These are phyloP conservation scores for Heteromyza rotundicornis DNA, from an alignment of 2,888 invertebrate species.

Conservation along the genomic window DNA sequence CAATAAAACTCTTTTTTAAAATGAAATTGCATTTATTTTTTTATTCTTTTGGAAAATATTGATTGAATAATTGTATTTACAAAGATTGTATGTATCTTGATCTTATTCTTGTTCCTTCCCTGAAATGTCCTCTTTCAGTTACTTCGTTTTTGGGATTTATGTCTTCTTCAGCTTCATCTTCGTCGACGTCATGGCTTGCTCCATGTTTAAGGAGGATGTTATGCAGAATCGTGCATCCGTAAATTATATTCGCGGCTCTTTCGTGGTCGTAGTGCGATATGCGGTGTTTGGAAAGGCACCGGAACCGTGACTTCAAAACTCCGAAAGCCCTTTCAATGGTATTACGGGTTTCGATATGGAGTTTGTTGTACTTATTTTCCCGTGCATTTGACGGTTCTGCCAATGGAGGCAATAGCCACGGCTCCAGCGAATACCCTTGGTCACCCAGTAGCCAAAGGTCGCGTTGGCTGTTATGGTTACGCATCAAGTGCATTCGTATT, in stretches of 20 bases:
- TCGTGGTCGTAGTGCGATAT: not conserved
- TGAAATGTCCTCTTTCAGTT: no score
- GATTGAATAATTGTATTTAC: no score
- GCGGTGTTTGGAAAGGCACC: not conserved
- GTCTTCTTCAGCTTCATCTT: no score
- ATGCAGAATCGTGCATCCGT: not conserved
- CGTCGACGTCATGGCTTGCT: no score
- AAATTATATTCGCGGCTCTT: not conserved
- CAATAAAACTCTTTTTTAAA: no score
- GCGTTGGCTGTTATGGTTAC: no score
- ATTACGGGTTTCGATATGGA: not conserved
- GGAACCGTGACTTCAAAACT: no score
- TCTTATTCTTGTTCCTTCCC: no score
- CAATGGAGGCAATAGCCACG: not conserved
- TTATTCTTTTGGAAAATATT: no score
- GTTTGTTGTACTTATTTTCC: not conserved
- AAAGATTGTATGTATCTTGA: no score
- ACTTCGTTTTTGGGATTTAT: no score
- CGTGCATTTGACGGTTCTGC: not conserved
- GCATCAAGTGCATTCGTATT: not conserved
- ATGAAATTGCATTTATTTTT: no score
- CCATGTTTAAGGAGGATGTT: not conserved
- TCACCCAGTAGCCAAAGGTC: not conserved
- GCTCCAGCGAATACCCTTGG: not conserved
- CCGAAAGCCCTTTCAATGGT: not conserved